These are phyloP conservation scores for Bombus difficillimus DNA, from an alignment of 1,140 invertebrate genomes.

Conservation along the genomic window DNA sequence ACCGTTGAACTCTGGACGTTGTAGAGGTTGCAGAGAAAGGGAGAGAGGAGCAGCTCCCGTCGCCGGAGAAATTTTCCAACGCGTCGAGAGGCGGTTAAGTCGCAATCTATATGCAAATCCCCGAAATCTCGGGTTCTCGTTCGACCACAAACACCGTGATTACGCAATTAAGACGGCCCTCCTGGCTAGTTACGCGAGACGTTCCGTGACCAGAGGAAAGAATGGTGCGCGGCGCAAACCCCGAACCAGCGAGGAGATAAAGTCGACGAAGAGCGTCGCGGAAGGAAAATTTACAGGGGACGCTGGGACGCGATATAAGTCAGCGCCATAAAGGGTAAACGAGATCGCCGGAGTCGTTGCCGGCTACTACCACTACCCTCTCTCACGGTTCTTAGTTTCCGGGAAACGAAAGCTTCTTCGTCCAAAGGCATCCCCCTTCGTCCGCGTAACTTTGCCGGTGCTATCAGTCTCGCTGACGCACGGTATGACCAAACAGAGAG, in stretches of 20 bases:
- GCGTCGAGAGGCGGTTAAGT: conserved; percentile 30
- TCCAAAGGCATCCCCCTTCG: neutral
- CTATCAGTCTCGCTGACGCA: conserved; percentile 53
- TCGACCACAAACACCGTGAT: conserved; percentile 54
- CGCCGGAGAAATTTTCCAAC: conserved; percentile 35
- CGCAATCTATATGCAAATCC: conserved; percentile 54
- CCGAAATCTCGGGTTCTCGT: conserved; percentile 45
- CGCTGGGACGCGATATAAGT: conserved; percentile 54
- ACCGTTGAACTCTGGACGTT: neutral
- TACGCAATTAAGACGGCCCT: conserved; percentile 49
- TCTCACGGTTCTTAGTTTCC: conserved; percentile 21
- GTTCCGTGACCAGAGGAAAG: conserved; percentile 33
- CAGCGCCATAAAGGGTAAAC: conserved; percentile 62
- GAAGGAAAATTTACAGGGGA: conserved; percentile 45
- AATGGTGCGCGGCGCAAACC: conserved; percentile 15
- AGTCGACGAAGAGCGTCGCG: neutral
- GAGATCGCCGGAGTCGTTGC: conserved; percentile 8
- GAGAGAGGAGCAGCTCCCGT: neutral
- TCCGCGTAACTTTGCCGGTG: conserved; percentile 9
- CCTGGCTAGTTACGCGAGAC: conserved; percentile 42
- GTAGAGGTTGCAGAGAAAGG: neutral
- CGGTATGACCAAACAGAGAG: neutral
- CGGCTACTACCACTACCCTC: conserved; percentile 46
- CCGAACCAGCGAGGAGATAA: conserved; percentile 33
- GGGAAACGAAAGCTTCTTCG: conserved; percentile 6